A percentile compares a stretch with the other conserved stretches of the same genome.
Evolutionary conservation across 2,888 invertebrate genomes (phyloP).

Genomic region (Amiota minor): DNA sequence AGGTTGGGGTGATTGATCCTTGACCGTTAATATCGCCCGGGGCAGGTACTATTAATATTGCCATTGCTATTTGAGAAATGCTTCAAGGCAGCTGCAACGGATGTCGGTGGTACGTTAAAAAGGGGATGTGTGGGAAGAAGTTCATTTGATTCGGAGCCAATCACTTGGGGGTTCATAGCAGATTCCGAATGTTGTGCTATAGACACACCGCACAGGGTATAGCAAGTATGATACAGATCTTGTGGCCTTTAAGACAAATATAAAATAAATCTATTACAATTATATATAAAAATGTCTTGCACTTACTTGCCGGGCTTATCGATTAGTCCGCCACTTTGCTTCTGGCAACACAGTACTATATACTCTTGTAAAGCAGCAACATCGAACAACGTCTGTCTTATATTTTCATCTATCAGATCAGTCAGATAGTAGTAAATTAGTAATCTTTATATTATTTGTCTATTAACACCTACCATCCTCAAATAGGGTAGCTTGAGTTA

Average conservation of each 20-base stretch:
- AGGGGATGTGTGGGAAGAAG: constrained; percentile 85
- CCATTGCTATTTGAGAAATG: constrained; percentile 69
- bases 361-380: constrained; percentile 95
- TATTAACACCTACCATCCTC: constrained; percentile 71
- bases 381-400: constrained; percentile 79
- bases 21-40: not conserved
- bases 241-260: constrained; percentile 77
- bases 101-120: constrained; percentile 85
- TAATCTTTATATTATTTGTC: not conserved
- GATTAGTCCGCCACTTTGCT: constrained; percentile 88
- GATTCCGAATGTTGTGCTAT: constrained; percentile 85
- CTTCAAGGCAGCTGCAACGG: constrained; percentile 75
- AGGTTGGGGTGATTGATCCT: too few relatives aligned
- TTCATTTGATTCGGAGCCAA: constrained; percentile 82
- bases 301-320: constrained; percentile 97
- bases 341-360: constrained; percentile 93
- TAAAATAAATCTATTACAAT: constrained; percentile 10
- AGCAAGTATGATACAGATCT: constrained; percentile 98
- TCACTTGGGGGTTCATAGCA: constrained; percentile 75
- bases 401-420: constrained; percentile 50
- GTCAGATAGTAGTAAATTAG: constrained; percentile 5
- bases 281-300: not conserved
- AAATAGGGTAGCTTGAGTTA: constrained; percentile 84
- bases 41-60: constrained; percentile 37
- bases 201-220: constrained; percentile 93